Evolutionary conservation across 2,113 vertebrate species (phyloP).

Genomic region (Amblyornis subalaris): DNA sequence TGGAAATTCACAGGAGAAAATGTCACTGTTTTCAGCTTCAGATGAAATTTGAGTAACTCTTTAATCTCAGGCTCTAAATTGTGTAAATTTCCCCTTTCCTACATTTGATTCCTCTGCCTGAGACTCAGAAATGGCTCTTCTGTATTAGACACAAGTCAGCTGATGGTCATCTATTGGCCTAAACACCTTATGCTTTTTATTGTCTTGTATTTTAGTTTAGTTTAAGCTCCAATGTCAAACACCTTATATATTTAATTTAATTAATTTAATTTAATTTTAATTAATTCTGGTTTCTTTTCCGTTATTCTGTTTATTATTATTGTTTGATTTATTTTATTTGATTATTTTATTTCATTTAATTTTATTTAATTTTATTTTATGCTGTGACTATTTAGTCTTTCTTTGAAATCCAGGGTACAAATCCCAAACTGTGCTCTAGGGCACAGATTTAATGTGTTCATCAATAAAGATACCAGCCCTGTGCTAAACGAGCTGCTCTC

Average conservation of each 20-base stretch:
- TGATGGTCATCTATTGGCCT: not conserved
- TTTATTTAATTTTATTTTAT: not conserved
- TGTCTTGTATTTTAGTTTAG: not conserved
- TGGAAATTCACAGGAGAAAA: not conserved
- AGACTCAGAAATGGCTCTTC: not conserved
- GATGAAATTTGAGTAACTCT: not conserved
- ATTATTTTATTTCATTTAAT: not conserved
- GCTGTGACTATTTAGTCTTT: not conserved
- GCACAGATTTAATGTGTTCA: not conserved
- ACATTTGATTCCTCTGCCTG: not conserved
- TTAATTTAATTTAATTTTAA: not conserved
- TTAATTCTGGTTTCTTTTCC: not conserved
- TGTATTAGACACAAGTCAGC: not conserved
- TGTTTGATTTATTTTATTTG: not conserved
- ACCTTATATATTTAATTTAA: not conserved
- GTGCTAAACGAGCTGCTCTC: not conserved
- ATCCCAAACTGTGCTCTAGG: not conserved
- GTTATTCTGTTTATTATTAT: not conserved
- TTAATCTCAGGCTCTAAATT: not conserved
- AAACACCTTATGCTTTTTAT: not conserved
- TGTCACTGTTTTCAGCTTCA: not conserved
- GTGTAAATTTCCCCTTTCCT: not conserved
- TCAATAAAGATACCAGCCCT: not conserved
- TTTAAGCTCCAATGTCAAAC: not conserved
- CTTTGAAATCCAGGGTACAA: not conserved